Percentiles rank a stretch among this genome's conserved stretches.
Evolutionary conservation across 2,888 invertebrate species (phyloP).

Genomic region (Chesias legatella): DNA sequence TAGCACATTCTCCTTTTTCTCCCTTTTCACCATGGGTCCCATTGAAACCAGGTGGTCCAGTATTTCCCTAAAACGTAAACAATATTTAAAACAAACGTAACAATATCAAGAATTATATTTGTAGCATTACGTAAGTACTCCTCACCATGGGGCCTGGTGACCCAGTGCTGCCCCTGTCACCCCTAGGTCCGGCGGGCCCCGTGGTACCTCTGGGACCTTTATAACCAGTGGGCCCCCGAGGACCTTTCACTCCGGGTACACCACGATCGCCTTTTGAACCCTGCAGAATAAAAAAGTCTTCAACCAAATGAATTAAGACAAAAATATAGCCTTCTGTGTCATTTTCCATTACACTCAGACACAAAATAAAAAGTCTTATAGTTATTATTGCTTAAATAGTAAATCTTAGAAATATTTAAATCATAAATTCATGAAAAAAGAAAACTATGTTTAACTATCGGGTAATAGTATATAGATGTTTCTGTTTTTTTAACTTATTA

Average conservation of each 20-base stretch:
- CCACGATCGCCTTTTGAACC: slow-evolving; percentile 39
- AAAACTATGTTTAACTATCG: too few relatives aligned
- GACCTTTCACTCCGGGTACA: slow-evolving; percentile 27
- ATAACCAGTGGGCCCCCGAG: slow-evolving; percentile 74
- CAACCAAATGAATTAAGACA: too few relatives aligned
- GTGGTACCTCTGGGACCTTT: slow-evolving; percentile 31
- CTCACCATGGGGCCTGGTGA: slow-evolving; percentile 30
- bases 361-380: too few relatives aligned
- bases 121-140: not conserved
- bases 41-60: slow-evolving; percentile 36
- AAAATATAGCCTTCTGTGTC: too few relatives aligned
- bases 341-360: too few relatives aligned
- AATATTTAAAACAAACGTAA: too few relatives aligned
- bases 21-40: slow-evolving; percentile 49
- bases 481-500: too few relatives aligned
- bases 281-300: slow-evolving; percentile 25
- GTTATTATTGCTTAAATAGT: too few relatives aligned
- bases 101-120: too few relatives aligned
- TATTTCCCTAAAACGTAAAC: slow-evolving; percentile 30
- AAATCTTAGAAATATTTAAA: too few relatives aligned
- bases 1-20: slow-evolving; percentile 53
- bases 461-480: too few relatives aligned
- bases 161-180: slow-evolving; percentile 30
- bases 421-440: too few relatives aligned
- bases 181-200: slow-evolving; percentile 28